Base-by-base conservation (phyloP, 35 echinoderm and acorn worm species). In the Lytechinus variegatus region DNA sequence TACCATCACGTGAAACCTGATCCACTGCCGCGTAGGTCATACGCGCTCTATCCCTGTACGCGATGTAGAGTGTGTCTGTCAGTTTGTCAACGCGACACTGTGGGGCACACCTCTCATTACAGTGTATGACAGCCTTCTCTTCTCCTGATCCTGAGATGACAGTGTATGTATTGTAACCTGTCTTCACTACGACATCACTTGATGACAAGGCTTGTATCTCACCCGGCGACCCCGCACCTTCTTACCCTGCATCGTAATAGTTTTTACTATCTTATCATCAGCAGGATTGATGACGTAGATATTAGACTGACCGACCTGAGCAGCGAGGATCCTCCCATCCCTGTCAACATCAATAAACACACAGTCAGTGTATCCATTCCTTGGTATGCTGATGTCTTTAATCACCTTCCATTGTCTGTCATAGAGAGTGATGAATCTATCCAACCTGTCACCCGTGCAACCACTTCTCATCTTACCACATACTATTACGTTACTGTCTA, bases 241-340 rank as follows among this genome's bases (percentile, higher is more conserved):
- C 87, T 89, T 89, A 27, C 14, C 87, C 14, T 89, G 21, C 12
- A 89, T 33, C 28, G 87, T 89, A 53, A 89, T 89, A 51, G 87
- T 89, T 28, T 89, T 89, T 53, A 53, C 2, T 9, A 51, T 33
- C 24, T 89, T 51, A 51, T 29, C 87, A 89, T 89, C 52, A 9
- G 52, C 28, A 53, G 87, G 87, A 29, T 89, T 89, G 28, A 89
- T 89, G 28, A 89, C 87, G 87, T 89, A 89, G 1, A 89, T 89
- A 53, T 27, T 16, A 89, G 87, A 33, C 52, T 53, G 28, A 5
- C 16, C 0, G 27, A 9, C 1, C 27, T 53, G 28, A 53, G 27
- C 87, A 33, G 87, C 87, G 9, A 89, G 0, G 87, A 89, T 51
- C 52, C 51, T 51, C 27, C 87, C 87, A 89, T 89, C 87, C 52